These are phyloP conservation scores for Molorchus minor DNA, from an alignment of 2,888 invertebrate genomes.

Conservation along the genomic window DNA sequence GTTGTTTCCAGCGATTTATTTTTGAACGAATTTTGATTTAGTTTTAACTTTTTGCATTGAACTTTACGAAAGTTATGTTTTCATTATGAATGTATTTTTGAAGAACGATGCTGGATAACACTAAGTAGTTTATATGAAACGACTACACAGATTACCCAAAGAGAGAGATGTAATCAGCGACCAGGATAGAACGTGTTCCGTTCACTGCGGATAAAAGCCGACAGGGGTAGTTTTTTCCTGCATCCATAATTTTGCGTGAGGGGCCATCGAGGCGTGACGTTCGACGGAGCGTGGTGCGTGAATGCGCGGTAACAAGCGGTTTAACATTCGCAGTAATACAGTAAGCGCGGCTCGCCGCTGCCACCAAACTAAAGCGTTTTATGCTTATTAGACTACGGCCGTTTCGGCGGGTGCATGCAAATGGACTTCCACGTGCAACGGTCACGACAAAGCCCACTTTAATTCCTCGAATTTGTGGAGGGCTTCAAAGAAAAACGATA, in stretches of 20 bases:
- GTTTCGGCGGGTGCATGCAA: slow-evolving; percentile 30
- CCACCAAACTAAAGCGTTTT: slow-evolving; percentile 45
- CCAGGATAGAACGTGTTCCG: background rate
- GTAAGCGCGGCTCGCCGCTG: slow-evolving; percentile 32
- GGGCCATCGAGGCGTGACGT: slow-evolving; percentile 48
- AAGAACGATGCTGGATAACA: too few relatives aligned
- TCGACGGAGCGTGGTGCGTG: slow-evolving; percentile 51
- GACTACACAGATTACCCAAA: too few relatives aligned
- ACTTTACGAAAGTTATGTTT: too few relatives aligned
- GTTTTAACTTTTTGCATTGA: too few relatives aligned
- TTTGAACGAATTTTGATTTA: too few relatives aligned
- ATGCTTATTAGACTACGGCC: slow-evolving; percentile 40
- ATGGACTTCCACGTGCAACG: slow-evolving; percentile 16
- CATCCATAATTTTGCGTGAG: slow-evolving; percentile 52
- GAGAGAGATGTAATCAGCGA: slow-evolving; percentile 17
- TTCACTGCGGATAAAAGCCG: slow-evolving; percentile 4
- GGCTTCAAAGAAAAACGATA: slow-evolving; percentile 7
- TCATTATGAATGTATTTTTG: too few relatives aligned
- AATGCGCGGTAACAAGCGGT: slow-evolving; percentile 53
- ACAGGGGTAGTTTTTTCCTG: slow-evolving; percentile 44
- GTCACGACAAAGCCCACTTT: slow-evolving; percentile 12
- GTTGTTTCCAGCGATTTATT: too few relatives aligned
- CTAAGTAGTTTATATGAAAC: too few relatives aligned
- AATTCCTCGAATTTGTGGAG: background rate
- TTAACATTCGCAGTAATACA: slow-evolving; percentile 44